Percentiles rank a stretch among this genome's conserved stretches.
Conservation (phyloP, 2,113 vertebrate genomes). For the Rhizomys pruinosus region DNA sequence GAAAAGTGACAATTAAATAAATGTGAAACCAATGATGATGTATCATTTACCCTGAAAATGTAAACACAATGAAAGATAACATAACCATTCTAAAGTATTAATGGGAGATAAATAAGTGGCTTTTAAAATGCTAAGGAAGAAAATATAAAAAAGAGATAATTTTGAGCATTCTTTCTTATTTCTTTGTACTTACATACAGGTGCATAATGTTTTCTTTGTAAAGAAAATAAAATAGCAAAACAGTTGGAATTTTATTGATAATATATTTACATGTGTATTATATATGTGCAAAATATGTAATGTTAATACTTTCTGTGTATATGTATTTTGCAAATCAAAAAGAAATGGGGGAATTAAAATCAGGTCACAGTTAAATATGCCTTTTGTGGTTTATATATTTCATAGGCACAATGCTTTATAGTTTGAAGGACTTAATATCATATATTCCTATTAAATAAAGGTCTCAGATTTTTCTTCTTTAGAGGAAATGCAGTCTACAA, state of each 20-base stretch:
- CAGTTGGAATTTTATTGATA: neutral
- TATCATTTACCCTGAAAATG: neutral
- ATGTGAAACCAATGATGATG: neutral
- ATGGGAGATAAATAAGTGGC: neutral
- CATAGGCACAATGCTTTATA: neutral
- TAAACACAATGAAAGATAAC: neutral
- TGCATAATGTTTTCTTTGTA: neutral
- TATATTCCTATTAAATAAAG: neutral
- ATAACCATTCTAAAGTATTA: neutral
- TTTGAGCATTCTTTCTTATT: too few species aligned
- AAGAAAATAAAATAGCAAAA: neutral
- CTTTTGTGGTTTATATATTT: neutral
- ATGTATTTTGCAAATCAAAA: neutral
- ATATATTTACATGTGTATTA: neutral
- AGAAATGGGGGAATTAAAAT: neutral
- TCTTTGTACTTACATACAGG: neutral
- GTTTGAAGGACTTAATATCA: neutral
- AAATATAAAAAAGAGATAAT: neutral
- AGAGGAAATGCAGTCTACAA: neutral
- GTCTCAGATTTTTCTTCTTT: neutral
- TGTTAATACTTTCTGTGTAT: neutral
- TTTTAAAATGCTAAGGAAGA: neutral
- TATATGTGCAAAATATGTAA: neutral
- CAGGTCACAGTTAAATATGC: neutral
- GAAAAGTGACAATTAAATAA: neutral